A percentile compares a stretch with the other conserved stretches of the same genome.
phyloP scores from a whole-genome alignment of 2,113 vertebrate species.

The Octodon degus region DNA sequence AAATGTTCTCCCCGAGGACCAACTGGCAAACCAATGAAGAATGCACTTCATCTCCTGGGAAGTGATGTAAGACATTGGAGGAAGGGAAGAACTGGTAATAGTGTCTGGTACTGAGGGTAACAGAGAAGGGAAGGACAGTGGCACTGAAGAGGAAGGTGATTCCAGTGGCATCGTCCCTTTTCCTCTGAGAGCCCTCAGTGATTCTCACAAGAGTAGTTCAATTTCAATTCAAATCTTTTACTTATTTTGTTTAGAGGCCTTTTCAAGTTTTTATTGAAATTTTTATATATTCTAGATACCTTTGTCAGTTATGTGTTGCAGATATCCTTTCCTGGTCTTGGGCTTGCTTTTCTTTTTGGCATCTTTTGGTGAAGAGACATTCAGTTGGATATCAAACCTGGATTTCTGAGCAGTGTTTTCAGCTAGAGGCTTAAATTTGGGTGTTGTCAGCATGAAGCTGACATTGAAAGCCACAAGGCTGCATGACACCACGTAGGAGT shows the following conservation, averaged over 20 bases:
- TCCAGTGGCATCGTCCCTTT: too few species aligned
- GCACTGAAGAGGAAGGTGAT: too few species aligned
- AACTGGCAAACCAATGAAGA: too few species aligned
- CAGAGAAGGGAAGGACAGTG: too few species aligned
- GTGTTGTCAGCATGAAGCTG: not conserved
- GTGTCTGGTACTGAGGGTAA: too few species aligned
- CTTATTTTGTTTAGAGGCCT: not conserved
- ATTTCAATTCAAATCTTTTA: not conserved
- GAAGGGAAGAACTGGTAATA: too few species aligned
- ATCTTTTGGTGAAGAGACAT: not conserved
- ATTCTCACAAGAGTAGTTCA: not conserved
- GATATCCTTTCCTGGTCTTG: not conserved
- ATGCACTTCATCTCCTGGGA: too few species aligned
- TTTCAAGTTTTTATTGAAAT: conserved; percentile 13
- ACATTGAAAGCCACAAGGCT: not conserved
- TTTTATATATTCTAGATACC: not conserved
- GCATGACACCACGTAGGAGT: not conserved
- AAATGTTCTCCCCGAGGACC: too few species aligned
- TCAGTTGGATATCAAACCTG: not conserved
- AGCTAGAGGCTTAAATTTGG: not conserved
- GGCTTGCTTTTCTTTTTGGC: not conserved
- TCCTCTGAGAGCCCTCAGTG: too few species aligned
- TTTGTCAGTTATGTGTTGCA: not conserved
- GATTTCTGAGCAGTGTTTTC: not conserved
- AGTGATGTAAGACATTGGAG: too few species aligned